Evolutionary conservation across 2,888 invertebrate species (phyloP).

Genomic region (Euplagia quadripunctaria): DNA sequence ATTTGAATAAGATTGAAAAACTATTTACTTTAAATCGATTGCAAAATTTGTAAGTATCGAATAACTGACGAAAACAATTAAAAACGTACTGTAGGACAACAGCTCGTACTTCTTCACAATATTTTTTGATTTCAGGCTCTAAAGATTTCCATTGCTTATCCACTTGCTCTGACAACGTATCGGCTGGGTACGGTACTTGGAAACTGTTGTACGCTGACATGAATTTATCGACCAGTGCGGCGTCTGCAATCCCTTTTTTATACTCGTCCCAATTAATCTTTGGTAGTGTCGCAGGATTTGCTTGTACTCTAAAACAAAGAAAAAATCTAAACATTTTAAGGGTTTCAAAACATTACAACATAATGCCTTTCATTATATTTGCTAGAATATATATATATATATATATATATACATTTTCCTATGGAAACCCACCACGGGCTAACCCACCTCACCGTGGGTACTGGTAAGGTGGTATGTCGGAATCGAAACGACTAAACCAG

Average conservation of each 20-base stretch:
- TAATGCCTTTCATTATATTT: neutral
- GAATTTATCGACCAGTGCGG: slow-evolving; percentile 72
- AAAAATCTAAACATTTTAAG: neutral
- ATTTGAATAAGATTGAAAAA: too few relatives aligned
- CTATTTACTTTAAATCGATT: too few relatives aligned
- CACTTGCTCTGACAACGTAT: slow-evolving; percentile 63
- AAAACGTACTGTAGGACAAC: slow-evolving; percentile 54
- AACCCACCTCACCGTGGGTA: too few relatives aligned
- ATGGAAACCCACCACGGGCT: too few relatives aligned
- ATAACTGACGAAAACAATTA: neutral
- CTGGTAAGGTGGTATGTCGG: too few relatives aligned
- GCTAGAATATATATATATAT: too few relatives aligned
- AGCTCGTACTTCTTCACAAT: slow-evolving; percentile 61
- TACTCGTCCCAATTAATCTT: slow-evolving; percentile 78
- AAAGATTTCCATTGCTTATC: slow-evolving; percentile 74
- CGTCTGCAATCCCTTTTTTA: slow-evolving; percentile 63
- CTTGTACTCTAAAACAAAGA: slow-evolving; percentile 60
- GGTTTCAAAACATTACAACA: neutral
- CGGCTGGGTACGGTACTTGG: slow-evolving; percentile 72
- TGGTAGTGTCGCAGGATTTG: slow-evolving; percentile 70
- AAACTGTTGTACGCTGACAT: slow-evolving; percentile 63
- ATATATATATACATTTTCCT: too few relatives aligned
- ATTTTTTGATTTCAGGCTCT: slow-evolving; percentile 66
- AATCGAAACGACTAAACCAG: too few relatives aligned
- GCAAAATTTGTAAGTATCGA: neutral